A percentile compares a stretch with the other conserved stretches of the same genome.
phyloP scores from a whole-genome alignment of 1,140 invertebrate genomes.

The Zaprionus camerounensis region DNA sequence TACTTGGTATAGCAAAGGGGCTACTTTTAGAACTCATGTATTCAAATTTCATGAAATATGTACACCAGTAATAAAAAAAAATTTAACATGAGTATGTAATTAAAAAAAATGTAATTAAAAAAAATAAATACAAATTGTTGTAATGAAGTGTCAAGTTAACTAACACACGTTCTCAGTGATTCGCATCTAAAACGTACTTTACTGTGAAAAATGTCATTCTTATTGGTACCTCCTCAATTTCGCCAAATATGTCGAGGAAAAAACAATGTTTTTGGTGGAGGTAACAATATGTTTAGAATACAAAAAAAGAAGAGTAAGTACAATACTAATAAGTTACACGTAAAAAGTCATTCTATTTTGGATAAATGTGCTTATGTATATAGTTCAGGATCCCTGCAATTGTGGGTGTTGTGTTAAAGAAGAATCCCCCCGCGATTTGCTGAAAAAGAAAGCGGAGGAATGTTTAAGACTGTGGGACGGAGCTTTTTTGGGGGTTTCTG shows the following conservation, averaged over 20 bases:
- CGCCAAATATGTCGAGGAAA: constrained; percentile 56
- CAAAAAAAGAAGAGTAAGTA: constrained; percentile 7
- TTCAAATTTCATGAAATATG: too few relatives aligned
- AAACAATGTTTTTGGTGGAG: constrained; percentile 60
- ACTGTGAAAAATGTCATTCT: not conserved
- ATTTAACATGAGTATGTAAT: too few relatives aligned
- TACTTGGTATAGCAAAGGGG: too few relatives aligned
- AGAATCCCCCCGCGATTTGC: not conserved
- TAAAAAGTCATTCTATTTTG: not conserved
- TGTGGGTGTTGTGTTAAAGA: not conserved
- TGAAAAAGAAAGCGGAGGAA: too few relatives aligned
- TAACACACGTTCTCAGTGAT: not conserved
- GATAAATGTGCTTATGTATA: too few relatives aligned
- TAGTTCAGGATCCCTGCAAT: not conserved
- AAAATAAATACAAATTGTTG: constrained; percentile 21
- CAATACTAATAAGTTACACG: not conserved
- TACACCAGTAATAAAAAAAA: too few relatives aligned
- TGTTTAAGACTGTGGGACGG: too few relatives aligned
- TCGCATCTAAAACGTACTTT: not conserved
- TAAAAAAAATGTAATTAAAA: too few relatives aligned
- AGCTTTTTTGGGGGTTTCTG: too few relatives aligned
- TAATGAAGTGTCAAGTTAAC: constrained; percentile 46
- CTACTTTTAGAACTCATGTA: too few relatives aligned
- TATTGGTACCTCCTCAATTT: constrained; percentile 53
- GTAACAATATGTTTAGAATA: constrained; percentile 26